phyloP scores from a whole-genome alignment of 2,113 vertebrate species.

The Pampusana beccarii region DNA sequence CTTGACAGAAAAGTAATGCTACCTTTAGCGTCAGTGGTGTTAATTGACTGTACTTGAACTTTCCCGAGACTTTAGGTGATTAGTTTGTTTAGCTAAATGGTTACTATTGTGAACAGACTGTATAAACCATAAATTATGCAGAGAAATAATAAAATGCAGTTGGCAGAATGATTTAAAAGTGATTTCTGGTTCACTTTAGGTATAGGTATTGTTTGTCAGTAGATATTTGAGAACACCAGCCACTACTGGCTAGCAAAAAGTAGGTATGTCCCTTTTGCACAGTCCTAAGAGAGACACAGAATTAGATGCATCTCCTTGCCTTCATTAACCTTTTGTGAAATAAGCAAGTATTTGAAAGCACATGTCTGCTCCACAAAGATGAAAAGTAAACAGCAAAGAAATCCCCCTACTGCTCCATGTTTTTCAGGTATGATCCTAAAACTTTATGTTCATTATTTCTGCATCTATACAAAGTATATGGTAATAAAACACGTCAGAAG shows the following conservation, averaged over 20 bases:
- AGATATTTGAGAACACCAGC: not conserved
- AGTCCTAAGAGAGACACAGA: not conserved
- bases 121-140: not conserved
- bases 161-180: not conserved
- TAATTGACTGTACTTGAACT: slow-evolving; percentile 36
- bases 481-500: not conserved
- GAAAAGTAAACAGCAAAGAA: not conserved
- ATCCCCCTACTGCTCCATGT: not conserved
- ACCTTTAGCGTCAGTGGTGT: not conserved
- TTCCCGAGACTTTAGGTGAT: not conserved
- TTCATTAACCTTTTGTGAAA: not conserved
- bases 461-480: not conserved
- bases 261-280: not conserved
- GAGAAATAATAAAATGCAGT: not conserved
- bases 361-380: not conserved
- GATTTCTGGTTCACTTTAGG: not conserved
- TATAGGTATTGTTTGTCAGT: not conserved
- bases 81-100: not conserved
- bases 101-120: not conserved
- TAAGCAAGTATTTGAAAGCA: not conserved
- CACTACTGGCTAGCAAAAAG: not conserved
- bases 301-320: not conserved
- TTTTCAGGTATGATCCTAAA: not conserved
- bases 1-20: not conserved
- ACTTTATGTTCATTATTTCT: not conserved